These are phyloP conservation scores for Oreohelix idahoensis DNA, from an alignment of 1,140 invertebrate species.

Conservation along the genomic window DNA sequence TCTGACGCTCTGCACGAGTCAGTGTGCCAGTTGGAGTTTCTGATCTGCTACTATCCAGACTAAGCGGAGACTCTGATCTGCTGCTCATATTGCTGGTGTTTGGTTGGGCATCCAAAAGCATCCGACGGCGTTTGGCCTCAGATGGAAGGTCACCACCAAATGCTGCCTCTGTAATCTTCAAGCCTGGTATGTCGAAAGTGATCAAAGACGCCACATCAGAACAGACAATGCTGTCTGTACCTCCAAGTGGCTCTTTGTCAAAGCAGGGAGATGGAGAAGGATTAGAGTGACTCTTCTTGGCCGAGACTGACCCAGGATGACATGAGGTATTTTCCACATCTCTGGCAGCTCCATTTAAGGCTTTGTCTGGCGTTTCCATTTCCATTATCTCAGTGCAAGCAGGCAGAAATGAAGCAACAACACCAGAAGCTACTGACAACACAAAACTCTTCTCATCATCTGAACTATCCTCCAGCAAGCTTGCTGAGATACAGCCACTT, in stretches of 20 bases:
- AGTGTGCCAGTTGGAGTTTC: constrained; percentile 48
- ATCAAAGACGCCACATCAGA: constrained; percentile 26
- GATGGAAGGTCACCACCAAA: constrained; percentile 49
- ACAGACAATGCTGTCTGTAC: background rate
- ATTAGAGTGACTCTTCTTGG: background rate
- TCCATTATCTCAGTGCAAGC: background rate
- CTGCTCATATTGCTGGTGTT: constrained; percentile 52
- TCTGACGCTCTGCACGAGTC: constrained; percentile 64
- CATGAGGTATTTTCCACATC: background rate
- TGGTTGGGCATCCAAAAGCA: constrained; percentile 50
- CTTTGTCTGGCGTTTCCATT: background rate
- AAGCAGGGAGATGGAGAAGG: background rate
- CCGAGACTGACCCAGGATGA: background rate
- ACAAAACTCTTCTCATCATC: background rate
- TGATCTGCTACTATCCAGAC: constrained; percentile 49
- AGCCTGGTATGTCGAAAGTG: constrained; percentile 20
- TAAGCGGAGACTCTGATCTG: constrained; percentile 55
- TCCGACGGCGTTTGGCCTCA: constrained; percentile 54
- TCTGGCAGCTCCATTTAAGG: background rate
- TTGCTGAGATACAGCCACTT: background rate
- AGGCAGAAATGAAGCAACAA: background rate
- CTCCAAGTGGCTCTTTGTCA: background rate
- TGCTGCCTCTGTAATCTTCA: background rate
- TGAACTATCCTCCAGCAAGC: background rate
- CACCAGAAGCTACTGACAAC: background rate